Base-by-base conservation (phyloP, 2,113 vertebrate genomes). In the Tricholaema leucomelas region DNA sequence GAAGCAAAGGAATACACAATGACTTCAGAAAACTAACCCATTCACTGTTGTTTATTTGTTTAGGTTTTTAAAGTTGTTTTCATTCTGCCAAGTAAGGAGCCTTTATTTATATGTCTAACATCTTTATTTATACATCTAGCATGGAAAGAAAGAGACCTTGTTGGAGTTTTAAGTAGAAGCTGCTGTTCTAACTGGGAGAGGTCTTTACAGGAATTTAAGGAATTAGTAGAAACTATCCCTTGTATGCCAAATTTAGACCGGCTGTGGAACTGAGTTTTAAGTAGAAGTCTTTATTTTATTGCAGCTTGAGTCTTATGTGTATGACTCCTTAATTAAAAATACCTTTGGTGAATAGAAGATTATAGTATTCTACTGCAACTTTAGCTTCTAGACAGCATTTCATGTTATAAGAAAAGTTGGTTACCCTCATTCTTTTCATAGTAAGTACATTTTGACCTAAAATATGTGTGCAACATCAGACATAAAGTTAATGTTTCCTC, bases 181-280 rank as follows among this genome's bases (percentile, higher is more conserved):
- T 91, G 83, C 93, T 93, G 85, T 94, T 93, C 25, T 87, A 96
- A 97, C 84, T 97, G 95, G 96, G 96, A 98, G 97, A 97, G 95
- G 96, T 97, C 95, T 95, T 95, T 85, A 78, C 59, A 97, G 93
- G 98, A 98, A 98, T 98, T 97, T 97, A 93, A 98, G 97, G 97
- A 98, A 98, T 97, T 97, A 96, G 95, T 94, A 96, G 95, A 96
- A 98, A 97, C 93, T 97, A 91, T 96, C 92, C 89, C 83, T 95
- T 95, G 88, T 66, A 96, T 2, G 77, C 97, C 96, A 97, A 95
- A 96, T 96, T 95, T 94, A 97, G 96, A 93, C 94, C 93, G 92
- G 91, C 91, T 69, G 78, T 90, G 78, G 93, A 97, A 90, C 85
- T 90, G 79, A 95, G 77, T 88, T 96, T 87, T 84, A 96, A 97